phyloP scores from a whole-genome alignment of 2,113 vertebrate species.

The Rhabdomys dilectus region DNA sequence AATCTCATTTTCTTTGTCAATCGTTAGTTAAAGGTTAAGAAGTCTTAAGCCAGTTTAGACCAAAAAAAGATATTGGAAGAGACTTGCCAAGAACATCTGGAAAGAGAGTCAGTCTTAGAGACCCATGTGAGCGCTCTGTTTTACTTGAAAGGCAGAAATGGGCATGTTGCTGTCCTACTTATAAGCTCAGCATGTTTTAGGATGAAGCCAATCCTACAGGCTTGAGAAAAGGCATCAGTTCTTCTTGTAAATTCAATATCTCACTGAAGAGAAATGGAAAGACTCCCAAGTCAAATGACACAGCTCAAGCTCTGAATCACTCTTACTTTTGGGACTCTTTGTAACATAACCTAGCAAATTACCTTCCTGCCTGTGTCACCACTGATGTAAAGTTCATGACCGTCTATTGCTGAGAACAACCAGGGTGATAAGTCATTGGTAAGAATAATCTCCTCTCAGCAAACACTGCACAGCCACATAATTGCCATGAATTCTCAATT shows the following conservation, averaged over 20 bases:
- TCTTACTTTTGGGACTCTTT: not conserved
- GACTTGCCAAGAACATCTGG: not conserved
- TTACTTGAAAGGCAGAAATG: not conserved
- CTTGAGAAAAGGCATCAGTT: constrained; percentile 29
- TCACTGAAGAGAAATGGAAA: constrained; percentile 26
- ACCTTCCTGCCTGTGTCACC: not conserved
- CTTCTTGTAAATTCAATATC: not conserved
- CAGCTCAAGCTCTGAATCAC: not conserved
- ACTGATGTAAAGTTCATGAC: not conserved
- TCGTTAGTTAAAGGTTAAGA: not conserved
- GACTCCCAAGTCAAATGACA: not conserved
- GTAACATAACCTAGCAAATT: not conserved
- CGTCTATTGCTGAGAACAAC: not conserved
- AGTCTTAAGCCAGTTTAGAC: constrained; percentile 49
- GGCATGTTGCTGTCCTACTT: not conserved
- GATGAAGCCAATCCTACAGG: not conserved
- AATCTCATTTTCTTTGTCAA: constrained; percentile 12
- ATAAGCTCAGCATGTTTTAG: not conserved
- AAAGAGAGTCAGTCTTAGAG: constrained; percentile 11
- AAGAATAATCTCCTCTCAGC: constrained; percentile 29
- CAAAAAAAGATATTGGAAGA: constrained; percentile 23
- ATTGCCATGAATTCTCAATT: constrained; percentile 60
- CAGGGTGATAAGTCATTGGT: constrained; percentile 17
- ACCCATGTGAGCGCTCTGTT: not conserved
- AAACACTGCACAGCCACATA: not conserved